Conservation (phyloP, 1,140 invertebrate genomes). For the Agraylea sexmaculata region DNA sequence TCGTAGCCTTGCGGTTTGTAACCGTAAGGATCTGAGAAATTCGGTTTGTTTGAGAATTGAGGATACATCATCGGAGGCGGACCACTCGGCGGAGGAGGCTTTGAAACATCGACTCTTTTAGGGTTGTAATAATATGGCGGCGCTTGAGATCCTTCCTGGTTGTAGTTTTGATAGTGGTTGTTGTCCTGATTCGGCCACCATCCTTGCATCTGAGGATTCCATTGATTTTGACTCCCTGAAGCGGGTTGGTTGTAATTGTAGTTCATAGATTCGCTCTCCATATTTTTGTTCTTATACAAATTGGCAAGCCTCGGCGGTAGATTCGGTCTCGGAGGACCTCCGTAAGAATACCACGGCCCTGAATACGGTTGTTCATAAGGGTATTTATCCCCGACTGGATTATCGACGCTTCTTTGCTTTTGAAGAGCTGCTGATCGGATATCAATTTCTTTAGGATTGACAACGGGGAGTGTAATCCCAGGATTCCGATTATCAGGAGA, state of each 20-base stretch:
- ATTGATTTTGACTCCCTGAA: not conserved
- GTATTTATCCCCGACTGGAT: not conserved
- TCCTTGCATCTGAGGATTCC: not conserved
- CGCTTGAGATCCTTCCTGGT: not conserved
- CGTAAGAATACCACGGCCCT: not conserved
- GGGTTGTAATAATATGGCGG: not conserved
- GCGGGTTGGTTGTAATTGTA: not conserved
- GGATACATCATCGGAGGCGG: slow-evolving; percentile 9
- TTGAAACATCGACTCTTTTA: not conserved
- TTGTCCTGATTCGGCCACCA: not conserved
- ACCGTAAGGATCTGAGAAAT: too few relatives aligned
- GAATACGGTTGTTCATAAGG: slow-evolving; percentile 11
- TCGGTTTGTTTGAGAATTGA: slow-evolving; percentile 5
- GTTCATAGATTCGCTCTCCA: slow-evolving; percentile 5
- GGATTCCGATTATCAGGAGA: slow-evolving; percentile 11
- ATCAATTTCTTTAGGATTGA: slow-evolving; percentile 40
- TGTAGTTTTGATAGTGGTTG: not conserved
- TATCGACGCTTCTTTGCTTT: slow-evolving; percentile 25
- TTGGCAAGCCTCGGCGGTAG: slow-evolving; percentile 31
- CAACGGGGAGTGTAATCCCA: slow-evolving; percentile 33
- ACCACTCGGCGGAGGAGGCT: slow-evolving; percentile 2
- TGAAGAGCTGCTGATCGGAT: slow-evolving; percentile 34
- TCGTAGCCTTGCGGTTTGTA: too few relatives aligned
- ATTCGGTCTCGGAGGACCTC: slow-evolving; percentile 30
- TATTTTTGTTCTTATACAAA: slow-evolving; percentile 10